Evolutionary conservation across 2,888 invertebrate species (phyloP), one percentile per base, ranked within the genome.

Genomic region (Morpho achilles): DNA sequence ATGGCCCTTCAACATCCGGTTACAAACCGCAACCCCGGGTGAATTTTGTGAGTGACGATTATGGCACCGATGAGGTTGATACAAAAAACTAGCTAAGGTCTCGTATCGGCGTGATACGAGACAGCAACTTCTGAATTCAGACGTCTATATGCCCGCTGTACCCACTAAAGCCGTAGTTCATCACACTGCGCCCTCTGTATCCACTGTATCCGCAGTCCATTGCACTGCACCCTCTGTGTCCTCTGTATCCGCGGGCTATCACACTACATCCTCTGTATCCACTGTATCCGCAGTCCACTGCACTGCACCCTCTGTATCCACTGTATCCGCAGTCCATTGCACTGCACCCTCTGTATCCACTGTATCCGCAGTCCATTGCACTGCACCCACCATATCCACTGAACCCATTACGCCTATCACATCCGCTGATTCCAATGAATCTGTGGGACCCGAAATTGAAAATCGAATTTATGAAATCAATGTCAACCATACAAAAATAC

Each of bases 231-330:
- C 8, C 16, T 7, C 43, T 9, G 7, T 69, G 64, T 10, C 16
- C 44, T 1, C 62, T 2, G 40, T 64, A 4, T 43, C 63, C 40
- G 56, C 64, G 9, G 60, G 61, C 40, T 62, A 67, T 48, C 63
- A 62, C 32, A 56, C 57, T 64, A 1, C 9, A 9, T 0, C 8
- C 16, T 7, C 43, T 9, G 7, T 69, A 65, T 10, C 16, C 44
- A 1, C 62, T 2, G 40, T 64, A 4, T 43, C 63, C 40, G 56
- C 64, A 10, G 60, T 62, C 40, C 62, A 67, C 46, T 64, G 64
- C 32, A 56, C 57, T 64, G 1, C 9, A 9, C 42, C 42, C n/a
- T 45, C 45, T 10, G 10, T n/a, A 10, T n/a, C 45, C 8, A 45
- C 7, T n/a, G 7, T 10, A 7, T 45, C 45, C 10, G 8, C 0